Conservation (phyloP, 2,888 invertebrate species). For the Mallateleia sp. region DNA sequence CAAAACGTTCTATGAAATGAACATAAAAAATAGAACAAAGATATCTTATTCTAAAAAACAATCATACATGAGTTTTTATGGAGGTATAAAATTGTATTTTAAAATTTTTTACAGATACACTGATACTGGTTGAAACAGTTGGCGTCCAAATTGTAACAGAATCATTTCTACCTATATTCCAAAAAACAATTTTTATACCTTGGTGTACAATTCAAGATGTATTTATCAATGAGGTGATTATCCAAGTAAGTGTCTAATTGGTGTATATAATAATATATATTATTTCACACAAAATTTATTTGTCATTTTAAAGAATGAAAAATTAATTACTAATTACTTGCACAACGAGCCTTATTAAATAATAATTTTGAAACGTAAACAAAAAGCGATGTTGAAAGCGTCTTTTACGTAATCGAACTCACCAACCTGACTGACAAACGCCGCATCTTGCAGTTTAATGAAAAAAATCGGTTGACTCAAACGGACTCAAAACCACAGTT, state of each 20-base stretch:
- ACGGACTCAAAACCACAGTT: not conserved
- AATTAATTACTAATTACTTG: no score
- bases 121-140: conserved; percentile 86
- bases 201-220: conserved; percentile 88
- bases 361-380: no score
- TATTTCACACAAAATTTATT: no score
- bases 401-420: conserved; percentile 52
- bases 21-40: no score
- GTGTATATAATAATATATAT: no score
- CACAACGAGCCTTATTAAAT: no score
- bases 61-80: no score
- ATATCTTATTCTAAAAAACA: no score
- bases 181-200: conserved; percentile 84
- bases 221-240: conserved; percentile 89
- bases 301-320: no score
- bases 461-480: not conserved
- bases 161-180: conserved; percentile 80
- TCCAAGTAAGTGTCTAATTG: conserved; percentile 83
- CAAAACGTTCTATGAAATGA: no score
- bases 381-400: conserved; percentile 21
- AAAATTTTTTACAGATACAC: conserved; percentile 85
- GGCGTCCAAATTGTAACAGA: conserved; percentile 87
- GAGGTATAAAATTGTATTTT: no score
- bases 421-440: conserved; percentile 55
- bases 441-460: conserved; percentile 42